Percentiles rank a stretch among this genome's conserved stretches.
These are phyloP conservation scores for Apteryx mantelli DNA, from an alignment of 2,113 vertebrate species.

Conservation along the genomic window DNA sequence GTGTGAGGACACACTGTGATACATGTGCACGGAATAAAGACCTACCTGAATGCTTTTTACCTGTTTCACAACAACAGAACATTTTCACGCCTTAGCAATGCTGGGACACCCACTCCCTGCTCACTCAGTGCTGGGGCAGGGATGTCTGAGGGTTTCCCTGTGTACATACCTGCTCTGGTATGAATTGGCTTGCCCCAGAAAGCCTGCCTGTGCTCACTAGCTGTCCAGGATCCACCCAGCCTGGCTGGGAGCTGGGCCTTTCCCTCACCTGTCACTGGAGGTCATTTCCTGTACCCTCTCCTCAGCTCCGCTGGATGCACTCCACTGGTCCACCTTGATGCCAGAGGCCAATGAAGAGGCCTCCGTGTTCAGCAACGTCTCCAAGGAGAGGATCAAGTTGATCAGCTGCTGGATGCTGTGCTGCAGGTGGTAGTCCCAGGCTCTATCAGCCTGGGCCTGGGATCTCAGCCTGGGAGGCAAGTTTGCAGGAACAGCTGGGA, in stretches of 20 bases:
- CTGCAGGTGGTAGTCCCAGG: background rate
- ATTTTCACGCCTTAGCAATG: background rate
- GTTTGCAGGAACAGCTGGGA: fast-evolving
- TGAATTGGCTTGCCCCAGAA: background rate
- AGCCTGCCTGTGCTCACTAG: background rate
- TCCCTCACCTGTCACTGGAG: conserved; percentile 35
- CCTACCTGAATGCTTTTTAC: background rate
- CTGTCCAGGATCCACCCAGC: background rate
- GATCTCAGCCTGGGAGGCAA: background rate
- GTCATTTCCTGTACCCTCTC: fast-evolving
- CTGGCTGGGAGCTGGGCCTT: no score
- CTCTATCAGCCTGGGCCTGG: no score
- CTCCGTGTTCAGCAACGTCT: background rate
- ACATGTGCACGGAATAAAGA: background rate
- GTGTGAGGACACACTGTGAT: background rate
- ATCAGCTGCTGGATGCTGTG: background rate
- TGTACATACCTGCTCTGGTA: background rate
- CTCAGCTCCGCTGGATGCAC: fast-evolving
- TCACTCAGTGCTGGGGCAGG: background rate
- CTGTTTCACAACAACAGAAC: no score
- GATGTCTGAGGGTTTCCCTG: background rate
- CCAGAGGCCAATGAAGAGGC: background rate
- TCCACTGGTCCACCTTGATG: fast-evolving
- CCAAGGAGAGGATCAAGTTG: background rate
- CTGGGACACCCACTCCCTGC: background rate